Conservation (phyloP, 1,140 invertebrate genomes). For the Belonocnema kinseyi region DNA sequence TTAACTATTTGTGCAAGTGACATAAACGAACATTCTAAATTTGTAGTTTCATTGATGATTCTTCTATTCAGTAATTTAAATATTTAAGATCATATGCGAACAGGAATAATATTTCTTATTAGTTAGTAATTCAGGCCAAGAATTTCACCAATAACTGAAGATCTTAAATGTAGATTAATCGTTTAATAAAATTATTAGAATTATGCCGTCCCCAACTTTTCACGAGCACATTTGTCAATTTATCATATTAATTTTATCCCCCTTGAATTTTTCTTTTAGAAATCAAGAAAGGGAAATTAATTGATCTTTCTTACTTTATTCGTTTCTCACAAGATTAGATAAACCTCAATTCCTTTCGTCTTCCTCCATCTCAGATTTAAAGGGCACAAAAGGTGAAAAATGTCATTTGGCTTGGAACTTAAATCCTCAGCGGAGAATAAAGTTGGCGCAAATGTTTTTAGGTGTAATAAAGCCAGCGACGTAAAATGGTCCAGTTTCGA, state of each 20-base stretch:
- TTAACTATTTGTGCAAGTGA: background rate
- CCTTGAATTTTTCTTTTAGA: background rate
- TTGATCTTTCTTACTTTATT: slow-evolving; percentile 3
- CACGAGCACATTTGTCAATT: background rate
- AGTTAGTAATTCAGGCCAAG: too few relatives aligned
- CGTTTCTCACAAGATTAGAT: background rate
- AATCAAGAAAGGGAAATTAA: background rate
- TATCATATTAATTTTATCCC: background rate
- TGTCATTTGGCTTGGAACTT: slow-evolving; percentile 14
- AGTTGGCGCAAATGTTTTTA: slow-evolving; percentile 5
- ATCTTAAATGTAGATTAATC: too few relatives aligned
- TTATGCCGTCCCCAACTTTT: background rate
- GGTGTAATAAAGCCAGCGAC: slow-evolving; percentile 5
- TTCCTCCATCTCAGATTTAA: background rate
- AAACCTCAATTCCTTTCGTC: background rate
- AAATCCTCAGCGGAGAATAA: slow-evolving; percentile 14
- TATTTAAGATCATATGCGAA: too few relatives aligned
- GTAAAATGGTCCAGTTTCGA: slow-evolving; percentile 13
- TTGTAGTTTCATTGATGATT: too few relatives aligned
- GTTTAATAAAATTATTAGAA: background rate
- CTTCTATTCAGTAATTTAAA: too few relatives aligned
- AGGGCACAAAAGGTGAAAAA: slow-evolving; percentile 10
- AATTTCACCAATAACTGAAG: too few relatives aligned
- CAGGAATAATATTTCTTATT: too few relatives aligned
- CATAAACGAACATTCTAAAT: too few relatives aligned